Percentiles rank a stretch among this genome's conserved stretches.
Evolutionary conservation across 2,888 invertebrate genomes (phyloP).

Genomic region (Arrhopalites spinosus): DNA sequence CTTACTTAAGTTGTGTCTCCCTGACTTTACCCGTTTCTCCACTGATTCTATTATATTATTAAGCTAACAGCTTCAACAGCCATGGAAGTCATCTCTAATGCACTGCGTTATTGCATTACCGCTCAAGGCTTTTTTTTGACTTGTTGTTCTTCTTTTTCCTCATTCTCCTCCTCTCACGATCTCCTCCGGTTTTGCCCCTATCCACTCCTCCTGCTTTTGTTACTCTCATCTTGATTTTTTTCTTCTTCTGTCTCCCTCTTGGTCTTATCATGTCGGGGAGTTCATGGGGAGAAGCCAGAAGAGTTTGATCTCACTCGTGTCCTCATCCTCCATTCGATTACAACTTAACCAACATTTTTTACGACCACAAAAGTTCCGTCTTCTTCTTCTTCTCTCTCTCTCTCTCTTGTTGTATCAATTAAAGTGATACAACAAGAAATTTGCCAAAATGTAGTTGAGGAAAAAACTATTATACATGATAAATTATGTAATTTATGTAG

Average conservation of each 20-base stretch:
- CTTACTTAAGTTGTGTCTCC: slow-evolving; percentile 29
- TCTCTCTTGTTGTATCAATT: background rate
- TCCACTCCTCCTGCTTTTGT: background rate
- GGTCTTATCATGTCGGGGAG: background rate
- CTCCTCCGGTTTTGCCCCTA: slow-evolving; percentile 12
- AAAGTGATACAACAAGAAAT: no score
- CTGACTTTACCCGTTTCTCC: slow-evolving; percentile 21
- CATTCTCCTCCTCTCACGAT: background rate
- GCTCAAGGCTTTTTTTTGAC: background rate
- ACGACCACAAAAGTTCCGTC: background rate
- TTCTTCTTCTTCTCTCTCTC: background rate
- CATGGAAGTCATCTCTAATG: slow-evolving; percentile 27
- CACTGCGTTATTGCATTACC: slow-evolving; percentile 20
- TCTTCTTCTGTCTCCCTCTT: slow-evolving; percentile 7
- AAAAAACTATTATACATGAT: no score
- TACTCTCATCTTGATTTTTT: slow-evolving; percentile 15
- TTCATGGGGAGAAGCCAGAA: background rate
- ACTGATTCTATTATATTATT: slow-evolving; percentile 13
- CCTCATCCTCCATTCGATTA: background rate
- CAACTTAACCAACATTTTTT: background rate
- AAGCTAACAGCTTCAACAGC: slow-evolving; percentile 18
- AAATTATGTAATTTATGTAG: no score
- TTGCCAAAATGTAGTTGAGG: background rate
- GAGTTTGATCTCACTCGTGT: slow-evolving; percentile 34
- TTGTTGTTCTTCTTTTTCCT: slow-evolving; percentile 15